phyloP scores from a whole-genome alignment of 2,797 vertebrate genomes.

The Carapus acus region DNA sequence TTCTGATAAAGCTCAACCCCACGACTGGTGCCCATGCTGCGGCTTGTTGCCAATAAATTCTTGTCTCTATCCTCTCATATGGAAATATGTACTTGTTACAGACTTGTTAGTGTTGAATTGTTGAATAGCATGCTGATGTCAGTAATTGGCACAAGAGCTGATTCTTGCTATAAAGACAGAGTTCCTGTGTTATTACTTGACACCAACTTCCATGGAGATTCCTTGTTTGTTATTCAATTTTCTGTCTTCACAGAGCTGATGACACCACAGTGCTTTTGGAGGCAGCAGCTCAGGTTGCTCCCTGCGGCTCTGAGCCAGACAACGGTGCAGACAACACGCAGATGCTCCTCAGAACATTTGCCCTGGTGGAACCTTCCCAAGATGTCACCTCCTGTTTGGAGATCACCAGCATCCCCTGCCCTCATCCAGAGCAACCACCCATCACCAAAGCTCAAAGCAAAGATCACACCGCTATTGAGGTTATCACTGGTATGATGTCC shows the following conservation, averaged over 20 bases:
- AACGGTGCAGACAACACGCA: slow-evolving; percentile 59
- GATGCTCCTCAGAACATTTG: slow-evolving; percentile 70
- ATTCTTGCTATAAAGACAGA: too few species aligned
- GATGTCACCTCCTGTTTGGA: slow-evolving; percentile 34
- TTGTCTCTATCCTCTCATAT: too few species aligned
- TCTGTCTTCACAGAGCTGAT: slow-evolving; percentile 55
- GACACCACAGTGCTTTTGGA: slow-evolving; percentile 66
- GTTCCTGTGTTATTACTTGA: neutral
- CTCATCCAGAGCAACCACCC: slow-evolving; percentile 10
- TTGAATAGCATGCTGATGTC: too few species aligned
- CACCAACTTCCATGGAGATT: neutral
- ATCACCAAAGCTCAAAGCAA: slow-evolving; percentile 6
- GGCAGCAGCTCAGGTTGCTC: slow-evolving; percentile 52
- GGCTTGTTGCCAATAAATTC: too few species aligned
- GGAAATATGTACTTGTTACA: too few species aligned
- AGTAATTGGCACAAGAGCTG: too few species aligned
- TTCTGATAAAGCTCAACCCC: too few species aligned
- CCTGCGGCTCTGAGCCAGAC: slow-evolving; percentile 30
- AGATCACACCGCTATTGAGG: slow-evolving; percentile 3
- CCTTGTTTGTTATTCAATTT: neutral
- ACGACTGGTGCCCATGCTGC: too few species aligned
- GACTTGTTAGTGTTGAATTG: too few species aligned
- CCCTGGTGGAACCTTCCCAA: slow-evolving; percentile 61
- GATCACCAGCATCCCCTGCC: neutral
- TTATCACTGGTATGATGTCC: slow-evolving; percentile 17